Evolutionary conservation across 1,140 invertebrate species (phyloP), one percentile per base, ranked within the genome.

Genomic region (Drosophila simulans): DNA sequence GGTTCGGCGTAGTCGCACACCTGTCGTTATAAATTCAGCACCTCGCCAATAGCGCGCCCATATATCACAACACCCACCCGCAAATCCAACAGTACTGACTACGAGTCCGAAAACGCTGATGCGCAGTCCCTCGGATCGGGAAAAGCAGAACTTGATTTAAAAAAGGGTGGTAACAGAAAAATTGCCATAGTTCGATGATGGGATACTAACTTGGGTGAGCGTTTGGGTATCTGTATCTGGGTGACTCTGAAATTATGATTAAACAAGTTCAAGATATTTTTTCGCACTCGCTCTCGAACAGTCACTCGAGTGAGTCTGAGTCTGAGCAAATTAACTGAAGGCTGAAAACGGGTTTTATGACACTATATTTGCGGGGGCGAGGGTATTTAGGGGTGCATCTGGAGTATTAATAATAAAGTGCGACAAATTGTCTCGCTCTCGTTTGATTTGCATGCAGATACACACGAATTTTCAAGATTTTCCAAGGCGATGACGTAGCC

Each of bases 21-120:
- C 82, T 85, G 82, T 86, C 82, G 82, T 81, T 86, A 86, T 86
- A 85, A 85, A 85, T 85, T 85, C 35, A 42, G 64, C 53, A 59
- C 43, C 75, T 49, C 45, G 37, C 42, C 74, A 63, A 73, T 68
- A 58, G 43, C 52, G 15, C 49, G 27, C 31, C 80, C 60, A 82
- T 81, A 82, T 82, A 82, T 81, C 78, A 81, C 15, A 31, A 31
- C 43, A 63, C 40, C 27, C 62, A 46, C 37, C 45, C 42, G 8
- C 11, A 37, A 37, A 10, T 37, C 35, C 51, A 73, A 74, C 51
- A 70, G 34, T 80, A 10, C 42, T 43, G 42, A 15, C 2, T 79
- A 31, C 27, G 27, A 8, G 31, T 46, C 68, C 35, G 45, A 63
- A 31, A 17, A 17, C 17, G 17, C 17, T 17, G 17, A 17, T 17